Evolutionary conservation across 2,797 vertebrate species (phyloP).

Genomic region (Ctenopoma kingsleyae): DNA sequence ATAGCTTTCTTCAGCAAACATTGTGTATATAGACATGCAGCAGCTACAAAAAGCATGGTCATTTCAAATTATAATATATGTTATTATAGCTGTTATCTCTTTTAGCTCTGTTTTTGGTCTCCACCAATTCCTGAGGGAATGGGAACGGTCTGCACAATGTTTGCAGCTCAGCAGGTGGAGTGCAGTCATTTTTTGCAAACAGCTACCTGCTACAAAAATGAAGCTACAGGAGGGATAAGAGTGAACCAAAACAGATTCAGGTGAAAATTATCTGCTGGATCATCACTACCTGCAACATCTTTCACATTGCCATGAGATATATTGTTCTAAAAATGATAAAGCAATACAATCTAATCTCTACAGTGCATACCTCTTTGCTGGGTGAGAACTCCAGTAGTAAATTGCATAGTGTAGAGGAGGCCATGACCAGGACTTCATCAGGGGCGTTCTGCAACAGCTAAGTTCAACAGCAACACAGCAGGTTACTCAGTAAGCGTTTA

Average conservation of each 20-base stretch:
- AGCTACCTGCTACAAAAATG: neutral
- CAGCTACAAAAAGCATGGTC: too few species aligned
- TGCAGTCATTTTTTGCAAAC: too few species aligned
- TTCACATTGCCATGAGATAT: neutral
- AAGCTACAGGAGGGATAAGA: too few species aligned
- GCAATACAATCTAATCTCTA: too few species aligned
- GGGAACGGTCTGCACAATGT: neutral
- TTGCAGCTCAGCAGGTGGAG: too few species aligned
- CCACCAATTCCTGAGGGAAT: too few species aligned
- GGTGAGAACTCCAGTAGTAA: constrained; percentile 98
- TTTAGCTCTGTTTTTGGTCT: too few species aligned
- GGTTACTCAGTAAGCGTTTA: neutral
- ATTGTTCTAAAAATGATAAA: neutral
- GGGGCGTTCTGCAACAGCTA: constrained; percentile 98
- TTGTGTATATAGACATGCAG: too few species aligned
- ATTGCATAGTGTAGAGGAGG: constrained; percentile 98
- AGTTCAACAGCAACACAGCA: constrained; percentile 16
- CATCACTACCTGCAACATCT: too few species aligned
- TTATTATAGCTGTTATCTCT: too few species aligned
- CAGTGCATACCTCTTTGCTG: constrained; percentile 93
- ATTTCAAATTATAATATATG: too few species aligned
- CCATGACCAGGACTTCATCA: constrained; percentile 97
- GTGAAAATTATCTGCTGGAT: neutral
- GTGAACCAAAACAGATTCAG: neutral
- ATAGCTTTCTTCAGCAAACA: too few species aligned